These are phyloP conservation scores for Rhopalosiphum nymphaeae DNA, from an alignment of 2,888 invertebrate genomes.

Conservation along the genomic window DNA sequence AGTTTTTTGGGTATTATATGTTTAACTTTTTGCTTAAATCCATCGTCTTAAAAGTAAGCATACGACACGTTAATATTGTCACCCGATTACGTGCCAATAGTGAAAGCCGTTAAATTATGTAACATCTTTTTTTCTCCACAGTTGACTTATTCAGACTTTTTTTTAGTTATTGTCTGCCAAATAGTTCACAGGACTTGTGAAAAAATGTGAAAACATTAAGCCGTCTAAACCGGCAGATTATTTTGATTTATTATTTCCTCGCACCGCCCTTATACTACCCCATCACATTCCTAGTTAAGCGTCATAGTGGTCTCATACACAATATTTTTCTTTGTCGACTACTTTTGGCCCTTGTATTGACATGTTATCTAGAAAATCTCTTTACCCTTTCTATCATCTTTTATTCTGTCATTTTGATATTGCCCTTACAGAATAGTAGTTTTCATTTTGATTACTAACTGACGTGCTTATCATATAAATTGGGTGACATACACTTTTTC, in stretches of 20 bases:
- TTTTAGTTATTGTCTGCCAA: slow-evolving; percentile 30
- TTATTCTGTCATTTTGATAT: slow-evolving; percentile 48
- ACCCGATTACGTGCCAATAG: slow-evolving; percentile 27
- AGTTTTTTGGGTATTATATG: neutral
- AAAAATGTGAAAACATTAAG: slow-evolving; percentile 41
- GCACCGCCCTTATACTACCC: neutral
- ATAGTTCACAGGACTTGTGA: slow-evolving; percentile 16
- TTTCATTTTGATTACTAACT: slow-evolving; percentile 52
- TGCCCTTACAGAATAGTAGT: neutral
- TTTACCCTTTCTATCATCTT: slow-evolving; percentile 27
- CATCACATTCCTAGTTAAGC: neutral
- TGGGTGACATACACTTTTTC: slow-evolving; percentile 34
- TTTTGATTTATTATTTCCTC: slow-evolving; percentile 49
- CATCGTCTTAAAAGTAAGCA: neutral
- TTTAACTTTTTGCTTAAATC: neutral
- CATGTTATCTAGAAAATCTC: slow-evolving; percentile 31
- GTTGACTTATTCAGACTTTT: slow-evolving; percentile 14
- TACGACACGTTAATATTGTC: neutral
- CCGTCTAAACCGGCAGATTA: slow-evolving; percentile 33
- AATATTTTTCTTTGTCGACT: slow-evolving; percentile 32
- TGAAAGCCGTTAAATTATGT: neutral
- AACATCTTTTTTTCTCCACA: neutral
- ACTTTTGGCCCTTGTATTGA: slow-evolving; percentile 1
- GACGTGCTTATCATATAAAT: slow-evolving; percentile 58
- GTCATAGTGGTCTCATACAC: neutral